These are phyloP conservation scores for Enhydra lutris DNA, from an alignment of 2,113 vertebrate species.

Conservation along the genomic window DNA sequence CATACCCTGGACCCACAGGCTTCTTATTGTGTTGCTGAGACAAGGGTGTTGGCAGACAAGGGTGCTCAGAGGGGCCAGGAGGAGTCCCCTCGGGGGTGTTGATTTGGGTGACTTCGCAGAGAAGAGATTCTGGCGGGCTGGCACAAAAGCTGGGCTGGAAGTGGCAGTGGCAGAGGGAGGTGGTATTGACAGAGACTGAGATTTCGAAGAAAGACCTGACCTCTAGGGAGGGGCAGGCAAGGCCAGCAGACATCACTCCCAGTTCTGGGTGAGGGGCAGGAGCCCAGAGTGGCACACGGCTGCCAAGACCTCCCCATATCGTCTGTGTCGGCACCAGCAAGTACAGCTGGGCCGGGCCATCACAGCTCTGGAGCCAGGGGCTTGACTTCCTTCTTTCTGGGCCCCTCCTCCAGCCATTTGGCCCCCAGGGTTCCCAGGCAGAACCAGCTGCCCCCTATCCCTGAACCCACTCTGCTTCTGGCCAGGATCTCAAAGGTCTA, in stretches of 20 bases:
- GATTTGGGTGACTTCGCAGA: background rate
- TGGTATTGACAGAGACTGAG: background rate
- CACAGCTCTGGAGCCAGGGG: background rate
- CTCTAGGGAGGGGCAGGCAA: background rate
- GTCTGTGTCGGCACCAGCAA: background rate
- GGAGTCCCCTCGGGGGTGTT: background rate
- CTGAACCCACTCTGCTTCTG: background rate
- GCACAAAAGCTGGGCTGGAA: background rate
- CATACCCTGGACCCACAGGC: background rate
- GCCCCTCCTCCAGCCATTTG: background rate
- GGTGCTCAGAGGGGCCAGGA: background rate
- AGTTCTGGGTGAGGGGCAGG: background rate
- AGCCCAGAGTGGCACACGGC: background rate
- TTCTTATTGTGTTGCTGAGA: background rate
- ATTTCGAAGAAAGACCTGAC: background rate
- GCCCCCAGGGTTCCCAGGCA: background rate
- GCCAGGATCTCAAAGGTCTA: background rate
- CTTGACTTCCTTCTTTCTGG: background rate
- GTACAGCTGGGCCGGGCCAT: background rate
- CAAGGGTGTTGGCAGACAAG: background rate
- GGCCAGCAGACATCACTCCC: background rate
- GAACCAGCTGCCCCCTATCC: background rate
- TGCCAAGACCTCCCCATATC: background rate
- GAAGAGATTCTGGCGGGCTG: background rate
- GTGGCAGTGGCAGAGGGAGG: too few species aligned